Evolutionary conservation across 1,140 invertebrate genomes (phyloP).

Genomic region (Pseudomyrmex concolor): DNA sequence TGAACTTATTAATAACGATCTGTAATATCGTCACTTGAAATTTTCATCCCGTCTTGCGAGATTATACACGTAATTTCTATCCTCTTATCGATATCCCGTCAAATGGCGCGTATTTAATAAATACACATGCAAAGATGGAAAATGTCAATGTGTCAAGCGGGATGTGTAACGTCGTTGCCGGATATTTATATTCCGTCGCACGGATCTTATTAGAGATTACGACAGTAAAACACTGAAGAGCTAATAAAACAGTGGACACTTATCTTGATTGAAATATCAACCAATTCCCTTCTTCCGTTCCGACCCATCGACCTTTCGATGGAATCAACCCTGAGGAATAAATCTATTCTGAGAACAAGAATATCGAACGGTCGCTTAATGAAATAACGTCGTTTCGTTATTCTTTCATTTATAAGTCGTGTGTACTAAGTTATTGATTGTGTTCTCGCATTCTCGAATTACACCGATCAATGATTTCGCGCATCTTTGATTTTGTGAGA

Average conservation of each 20-base stretch:
- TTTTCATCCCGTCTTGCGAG: no score
- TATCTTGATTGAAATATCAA: conserved; percentile 59
- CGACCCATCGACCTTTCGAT: conserved; percentile 29
- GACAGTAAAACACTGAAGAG: not conserved
- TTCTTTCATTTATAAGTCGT: conserved; percentile 42
- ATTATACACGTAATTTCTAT: no score
- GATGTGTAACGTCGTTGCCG: not conserved
- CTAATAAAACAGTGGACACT: conserved; percentile 55
- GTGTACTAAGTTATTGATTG: not conserved
- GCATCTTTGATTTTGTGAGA: not conserved
- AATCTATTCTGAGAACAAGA: conserved; percentile 27
- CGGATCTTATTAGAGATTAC: conserved; percentile 32
- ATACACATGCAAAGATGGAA: no score
- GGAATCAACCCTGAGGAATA: conserved; percentile 2
- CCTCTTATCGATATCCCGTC: no score
- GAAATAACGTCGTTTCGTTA: conserved; percentile 22
- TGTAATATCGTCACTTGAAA: not conserved
- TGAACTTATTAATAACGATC: conserved; percentile 25
- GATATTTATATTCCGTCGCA: not conserved
- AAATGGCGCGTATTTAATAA: no score
- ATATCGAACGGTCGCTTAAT: conserved; percentile 28
- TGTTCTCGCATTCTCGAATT: not conserved
- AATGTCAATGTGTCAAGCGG: no score
- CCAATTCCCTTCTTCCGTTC: conserved; percentile 32
- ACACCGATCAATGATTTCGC: not conserved